Evolutionary conservation across 1,140 invertebrate genomes (phyloP).

Genomic region (Zaprionus lachaisei): DNA sequence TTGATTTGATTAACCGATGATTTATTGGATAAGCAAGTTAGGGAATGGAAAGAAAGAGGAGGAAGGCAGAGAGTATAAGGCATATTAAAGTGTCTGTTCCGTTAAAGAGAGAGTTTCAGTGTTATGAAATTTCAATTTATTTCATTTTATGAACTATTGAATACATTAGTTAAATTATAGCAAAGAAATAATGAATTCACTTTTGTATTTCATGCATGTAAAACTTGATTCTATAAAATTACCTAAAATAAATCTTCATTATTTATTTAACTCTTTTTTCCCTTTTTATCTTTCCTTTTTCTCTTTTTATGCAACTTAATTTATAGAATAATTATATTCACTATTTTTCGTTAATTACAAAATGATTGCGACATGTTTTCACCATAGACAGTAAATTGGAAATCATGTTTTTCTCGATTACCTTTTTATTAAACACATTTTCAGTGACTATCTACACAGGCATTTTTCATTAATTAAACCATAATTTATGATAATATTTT

Average conservation of each 20-base stretch:
- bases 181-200: background rate
- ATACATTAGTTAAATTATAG: background rate
- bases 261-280: background rate
- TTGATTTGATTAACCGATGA: constrained; percentile 26
- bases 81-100: background rate
- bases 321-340: background rate
- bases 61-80: background rate
- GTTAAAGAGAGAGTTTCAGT: too few relatives aligned
- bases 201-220: too few relatives aligned
- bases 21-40: background rate
- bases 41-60: background rate
- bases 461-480: background rate
- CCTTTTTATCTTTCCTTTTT: background rate
- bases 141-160: background rate
- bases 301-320: background rate
- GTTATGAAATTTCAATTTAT: background rate
- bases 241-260: too few relatives aligned
- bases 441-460: background rate
- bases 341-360: background rate
- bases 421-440: background rate
- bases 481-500: background rate
- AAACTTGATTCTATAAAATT: too few relatives aligned
- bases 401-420: background rate
- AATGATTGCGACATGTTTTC: background rate
- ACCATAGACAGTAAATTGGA: background rate